Evolutionary conservation across 2,888 invertebrate species (phyloP), one percentile per base, ranked within the genome.

Genomic region (Flabesymbios commensalis): DNA sequence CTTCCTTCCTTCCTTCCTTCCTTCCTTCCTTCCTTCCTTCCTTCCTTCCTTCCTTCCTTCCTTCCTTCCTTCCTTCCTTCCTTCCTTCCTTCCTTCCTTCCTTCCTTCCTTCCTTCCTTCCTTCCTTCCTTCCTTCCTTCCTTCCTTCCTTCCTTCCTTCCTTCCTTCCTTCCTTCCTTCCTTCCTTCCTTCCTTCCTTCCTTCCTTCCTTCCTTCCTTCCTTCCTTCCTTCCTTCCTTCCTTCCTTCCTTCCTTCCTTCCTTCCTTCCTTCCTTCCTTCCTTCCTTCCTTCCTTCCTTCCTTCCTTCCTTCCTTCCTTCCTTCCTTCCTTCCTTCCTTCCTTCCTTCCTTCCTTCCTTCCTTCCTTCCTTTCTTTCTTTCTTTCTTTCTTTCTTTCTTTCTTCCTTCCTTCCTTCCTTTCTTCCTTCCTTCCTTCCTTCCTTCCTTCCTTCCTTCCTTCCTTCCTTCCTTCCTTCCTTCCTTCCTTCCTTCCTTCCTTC

Each of bases 401-500:
- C 10, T 49, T 24, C n/a, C n/a, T 49, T 10, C 28, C 28, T 49
- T 24, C 28, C 10, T 28, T 5, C 28, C 28, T 7, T n/a, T 10
- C 14, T 3, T 3, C 14, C 32, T 10, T 32, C 14, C 14, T 28
- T 3, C 2, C 14, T 28, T 31, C 31, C n/a, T 28, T 51, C 31
- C 31, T 28, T 31, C 31, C 32, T 28, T 51, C 51, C 32, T n/a
- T 51, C 31, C 32, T 28, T 51, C 31, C 22, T 28, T 29, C 31
- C 32, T 28, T 31, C 31, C n/a, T 28, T 51, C 31, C 32, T 31
- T 51, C 28, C 32, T 28, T 51, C 51, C 32, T n/a, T 51, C 31
- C 32, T 28, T 51, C 28, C 32, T n/a, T 51, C 31, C 32, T 28
- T 51, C 28, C 32, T n/a, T 51, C 31, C 32, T 28, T 51, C 51